A percentile compares a stretch with the other conserved stretches of the same genome.
Conservation (phyloP, 2,113 vertebrate species). For the Coturnix japonica region DNA sequence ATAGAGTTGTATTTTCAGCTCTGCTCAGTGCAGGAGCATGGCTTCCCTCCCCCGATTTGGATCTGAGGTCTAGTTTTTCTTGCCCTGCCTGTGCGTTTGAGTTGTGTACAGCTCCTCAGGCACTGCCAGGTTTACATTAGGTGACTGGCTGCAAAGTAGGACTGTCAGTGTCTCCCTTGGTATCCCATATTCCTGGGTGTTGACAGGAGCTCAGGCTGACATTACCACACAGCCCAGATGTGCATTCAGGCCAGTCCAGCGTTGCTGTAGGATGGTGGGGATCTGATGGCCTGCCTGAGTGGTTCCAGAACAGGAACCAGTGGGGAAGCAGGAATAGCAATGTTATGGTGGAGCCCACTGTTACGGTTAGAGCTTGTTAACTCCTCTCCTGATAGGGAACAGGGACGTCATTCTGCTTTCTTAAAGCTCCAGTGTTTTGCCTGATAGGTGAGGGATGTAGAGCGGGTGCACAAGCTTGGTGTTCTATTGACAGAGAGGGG, state of each 20-base stretch:
- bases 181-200: not conserved
- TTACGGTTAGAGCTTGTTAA: not conserved
- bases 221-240: not conserved
- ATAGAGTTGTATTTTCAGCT: not conserved
- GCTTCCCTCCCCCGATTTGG: not conserved
- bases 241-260: not conserved
- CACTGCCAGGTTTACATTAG: not conserved
- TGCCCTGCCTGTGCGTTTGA: fast-evolving
- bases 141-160: not conserved
- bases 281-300: not conserved
- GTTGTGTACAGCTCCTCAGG: not conserved
- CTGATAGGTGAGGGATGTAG: not conserved
- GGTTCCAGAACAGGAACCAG: not conserved
- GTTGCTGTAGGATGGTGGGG: not conserved
- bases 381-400: fast-evolving
- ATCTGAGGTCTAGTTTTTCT: not conserved
- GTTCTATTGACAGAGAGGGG: not conserved
- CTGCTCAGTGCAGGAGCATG: not conserved
- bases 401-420: not conserved
- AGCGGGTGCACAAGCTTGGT: fast-evolving
- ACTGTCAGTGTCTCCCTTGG: not conserved
- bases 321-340: not conserved
- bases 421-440: not conserved
- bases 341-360: not conserved
- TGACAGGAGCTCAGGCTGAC: not conserved